phyloP scores from a whole-genome alignment of 2,888 invertebrate genomes.

The Callyntrura guangdongensis region DNA sequence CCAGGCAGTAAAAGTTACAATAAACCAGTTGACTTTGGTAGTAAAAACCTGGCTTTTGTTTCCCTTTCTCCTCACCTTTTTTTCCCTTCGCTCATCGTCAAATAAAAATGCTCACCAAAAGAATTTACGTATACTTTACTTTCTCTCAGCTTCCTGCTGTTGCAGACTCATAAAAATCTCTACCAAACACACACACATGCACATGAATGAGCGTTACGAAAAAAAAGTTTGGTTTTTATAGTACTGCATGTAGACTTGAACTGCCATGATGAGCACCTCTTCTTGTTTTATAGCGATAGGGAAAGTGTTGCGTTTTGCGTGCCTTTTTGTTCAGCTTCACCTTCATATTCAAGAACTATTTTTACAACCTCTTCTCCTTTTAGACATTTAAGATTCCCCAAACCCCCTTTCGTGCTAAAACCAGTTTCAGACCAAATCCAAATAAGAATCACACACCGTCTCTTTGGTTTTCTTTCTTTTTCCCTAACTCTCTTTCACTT shows the following conservation, averaged over 20 bases:
- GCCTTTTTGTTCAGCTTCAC: slow-evolving; percentile 54
- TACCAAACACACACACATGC: not conserved
- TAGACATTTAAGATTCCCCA: slow-evolving; percentile 48
- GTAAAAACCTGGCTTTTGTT: slow-evolving; percentile 59
- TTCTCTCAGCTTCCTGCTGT: not conserved
- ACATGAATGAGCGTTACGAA: not conserved
- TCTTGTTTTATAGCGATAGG: slow-evolving; percentile 14
- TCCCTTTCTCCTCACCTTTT: slow-evolving; percentile 48
- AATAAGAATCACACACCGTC: slow-evolving; percentile 59
- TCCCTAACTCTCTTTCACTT: slow-evolving; percentile 15
- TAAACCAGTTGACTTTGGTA: slow-evolving; percentile 63
- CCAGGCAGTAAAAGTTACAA: slow-evolving; percentile 69
- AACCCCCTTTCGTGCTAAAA: slow-evolving; percentile 24
- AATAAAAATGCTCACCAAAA: slow-evolving; percentile 15
- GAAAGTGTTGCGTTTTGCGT: slow-evolving; percentile 2
- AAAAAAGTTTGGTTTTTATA: slow-evolving; percentile 35
- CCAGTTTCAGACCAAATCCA: slow-evolving; percentile 62
- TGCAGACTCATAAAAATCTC: slow-evolving; percentile 40
- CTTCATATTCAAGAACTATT: slow-evolving; percentile 50
- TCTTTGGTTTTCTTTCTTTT: not conserved
- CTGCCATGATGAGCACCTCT: slow-evolving; percentile 51
- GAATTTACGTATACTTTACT: slow-evolving; percentile 25
- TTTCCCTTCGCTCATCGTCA: slow-evolving; percentile 9
- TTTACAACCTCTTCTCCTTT: slow-evolving; percentile 28
- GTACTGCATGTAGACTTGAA: slow-evolving; percentile 8